Base-by-base conservation (phyloP, 2,888 invertebrate genomes). In the Neuroscelio doddi region DNA sequence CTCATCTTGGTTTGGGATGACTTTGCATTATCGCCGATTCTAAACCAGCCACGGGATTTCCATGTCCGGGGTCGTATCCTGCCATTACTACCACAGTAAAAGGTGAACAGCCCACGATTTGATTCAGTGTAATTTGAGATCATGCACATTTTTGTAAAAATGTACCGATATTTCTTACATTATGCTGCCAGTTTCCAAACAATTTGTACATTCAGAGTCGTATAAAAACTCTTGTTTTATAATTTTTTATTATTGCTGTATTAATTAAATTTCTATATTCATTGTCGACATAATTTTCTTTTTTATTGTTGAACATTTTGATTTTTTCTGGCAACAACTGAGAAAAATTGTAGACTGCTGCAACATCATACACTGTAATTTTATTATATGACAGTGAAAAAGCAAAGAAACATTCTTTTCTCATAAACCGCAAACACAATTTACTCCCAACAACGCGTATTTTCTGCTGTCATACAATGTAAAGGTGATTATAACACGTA, bases 31-130 rank as follows among this genome's bases (percentile, higher is more conserved):
- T 79, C 80, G 78, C 74, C 73, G 74, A 77, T 78, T 77, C 67
- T 73, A 64, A 76, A 72, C 70, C 74, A 77, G 81, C 83, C 83
- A 83, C 83, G 83, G 83, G 81, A 82, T 83, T 83, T 82, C 76
- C 82, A 80, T 83, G 83, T 83, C 78, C 76, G 72, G 71, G 62
- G 57, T 55, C 56, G 56, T 44, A 39, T 57, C 30, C 58, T 29
- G 14, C 39, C 56, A 46, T 26, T 24, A 24, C 16, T 52, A 47
- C 53, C 41, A 56, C 65, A 45, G 44, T 30, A 24, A 42, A 45
- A 68, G 46, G 68, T 57, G 61, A 26, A 41, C 17, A 16, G 14
- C 10, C 10, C 41, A n/a, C 38, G 49, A n/a, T 47, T 27, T 17
- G 38, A 49, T 45, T 24, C 16, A 15, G n/a, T 16, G 38, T 44